Conservation (phyloP, 1,140 invertebrate genomes). For the Caenorhabditis brenneri region DNA sequence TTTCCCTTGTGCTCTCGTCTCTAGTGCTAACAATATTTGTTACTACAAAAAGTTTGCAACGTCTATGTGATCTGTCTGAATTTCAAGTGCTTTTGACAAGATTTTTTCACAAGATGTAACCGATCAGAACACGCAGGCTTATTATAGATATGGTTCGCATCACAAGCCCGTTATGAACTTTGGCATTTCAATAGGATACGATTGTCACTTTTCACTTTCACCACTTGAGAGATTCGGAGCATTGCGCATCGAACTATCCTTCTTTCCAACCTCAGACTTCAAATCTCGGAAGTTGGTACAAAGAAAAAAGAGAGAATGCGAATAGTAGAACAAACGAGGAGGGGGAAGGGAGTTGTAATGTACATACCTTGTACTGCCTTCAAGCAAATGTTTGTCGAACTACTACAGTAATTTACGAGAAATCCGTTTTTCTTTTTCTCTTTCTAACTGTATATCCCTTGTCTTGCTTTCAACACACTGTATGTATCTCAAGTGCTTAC, state of each 20-base stretch:
- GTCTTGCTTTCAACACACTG: constrained; percentile 9
- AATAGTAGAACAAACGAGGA: background rate
- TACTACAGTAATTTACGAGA: constrained; percentile 42
- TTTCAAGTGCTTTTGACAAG: constrained; percentile 1
- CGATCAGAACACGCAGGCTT: background rate
- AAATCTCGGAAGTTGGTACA: background rate
- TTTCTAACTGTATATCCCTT: background rate
- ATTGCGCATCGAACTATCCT: background rate
- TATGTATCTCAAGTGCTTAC: constrained; percentile 35
- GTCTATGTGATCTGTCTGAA: background rate
- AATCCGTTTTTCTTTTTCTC: background rate
- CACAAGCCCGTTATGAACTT: constrained; percentile 32
- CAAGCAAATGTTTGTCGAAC: constrained; percentile 37
- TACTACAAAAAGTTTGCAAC: background rate
- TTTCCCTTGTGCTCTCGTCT: background rate
- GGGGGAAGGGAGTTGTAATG: background rate
- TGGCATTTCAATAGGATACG: constrained; percentile 12
- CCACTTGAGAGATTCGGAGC: constrained; percentile 7
- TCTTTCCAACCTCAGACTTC: background rate
- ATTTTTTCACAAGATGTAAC: constrained; percentile 21
- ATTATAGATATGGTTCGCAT: background rate
- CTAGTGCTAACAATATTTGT: constrained; percentile 5
- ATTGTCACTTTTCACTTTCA: constrained; percentile 38
- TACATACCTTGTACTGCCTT: constrained; percentile 35
- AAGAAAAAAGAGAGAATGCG: background rate